These are phyloP conservation scores for Phalacrocorax aristotelis DNA, from an alignment of 2,113 vertebrate species.

Conservation along the genomic window DNA sequence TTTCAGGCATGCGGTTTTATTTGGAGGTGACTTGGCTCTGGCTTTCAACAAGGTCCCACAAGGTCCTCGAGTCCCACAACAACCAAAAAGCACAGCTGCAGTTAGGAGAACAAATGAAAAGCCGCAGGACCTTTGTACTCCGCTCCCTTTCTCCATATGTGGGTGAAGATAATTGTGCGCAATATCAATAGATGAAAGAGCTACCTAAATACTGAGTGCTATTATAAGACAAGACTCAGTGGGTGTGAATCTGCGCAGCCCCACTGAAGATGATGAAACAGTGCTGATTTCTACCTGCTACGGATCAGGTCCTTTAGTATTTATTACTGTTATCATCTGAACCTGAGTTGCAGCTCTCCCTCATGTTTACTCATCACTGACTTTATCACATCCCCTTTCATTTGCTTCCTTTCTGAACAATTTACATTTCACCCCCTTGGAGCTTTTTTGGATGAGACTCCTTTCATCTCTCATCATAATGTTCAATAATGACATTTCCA, in stretches of 20 bases:
- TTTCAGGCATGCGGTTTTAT: not conserved
- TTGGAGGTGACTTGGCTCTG: not conserved
- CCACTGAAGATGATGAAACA: not conserved
- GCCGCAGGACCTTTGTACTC: not conserved
- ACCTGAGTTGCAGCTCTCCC: not conserved
- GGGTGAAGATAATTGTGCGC: not conserved
- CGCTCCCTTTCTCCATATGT: not conserved
- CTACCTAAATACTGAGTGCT: not conserved
- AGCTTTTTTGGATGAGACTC: conserved; percentile 5
- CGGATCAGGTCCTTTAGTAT: not conserved
- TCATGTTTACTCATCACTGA: conserved; percentile 35
- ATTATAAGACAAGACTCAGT: not conserved
- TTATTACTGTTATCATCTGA: conserved; percentile 13
- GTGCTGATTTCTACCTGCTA: not conserved
- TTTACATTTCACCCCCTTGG: conserved; percentile 65
- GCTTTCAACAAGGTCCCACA: not conserved
- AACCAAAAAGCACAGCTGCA: not conserved
- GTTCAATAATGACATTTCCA: conserved; percentile 68
- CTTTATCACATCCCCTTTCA: conserved; percentile 50
- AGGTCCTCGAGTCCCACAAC: not conserved
- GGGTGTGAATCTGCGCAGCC: not conserved
- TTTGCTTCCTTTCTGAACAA: conserved; percentile 52
- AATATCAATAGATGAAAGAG: not conserved
- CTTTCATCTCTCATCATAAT: conserved; percentile 70
- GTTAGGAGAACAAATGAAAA: not conserved